Base-by-base conservation (phyloP, 2,888 invertebrate genomes). In the Euproctis similis region DNA sequence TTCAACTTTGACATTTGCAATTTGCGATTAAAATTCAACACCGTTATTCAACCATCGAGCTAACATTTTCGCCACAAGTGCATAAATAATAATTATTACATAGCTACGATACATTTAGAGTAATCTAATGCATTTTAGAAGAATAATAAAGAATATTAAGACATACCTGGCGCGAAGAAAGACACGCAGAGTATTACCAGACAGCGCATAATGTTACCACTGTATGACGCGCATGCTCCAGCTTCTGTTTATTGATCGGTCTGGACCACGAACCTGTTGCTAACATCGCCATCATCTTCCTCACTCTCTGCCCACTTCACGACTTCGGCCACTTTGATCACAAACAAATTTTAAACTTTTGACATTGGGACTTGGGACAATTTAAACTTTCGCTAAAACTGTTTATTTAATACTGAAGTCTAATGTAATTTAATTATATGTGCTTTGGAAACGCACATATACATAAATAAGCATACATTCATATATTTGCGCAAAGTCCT, bases 301-400 rank as follows among this genome's bases (percentile, higher is more conserved):
- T 62, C 46, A 44, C 36, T 42, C 43, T 52, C 26, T 41, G 46
- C 38, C 44, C 44, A 37, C 46, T 48, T 42, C 47, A 47, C 45
- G 44, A 48, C 45, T 55, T 54, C 46, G 46, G 41, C 68, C n/a
- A n/a, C 68, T 75, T 70, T 71, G 70, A 74, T 71, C 61, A 49
- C 59, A 67, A 76, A 78, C 78, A 74, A 81, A n/a, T 77, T 78
- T 69, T 71, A 41, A 78, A 81, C 74, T 80, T 80, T 68, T 41
- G 45, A 50, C 71, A 77, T 74, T 76, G n/a, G n/a, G n/a, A n/a
- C 69, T 75, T 73, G 42, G 49, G 54, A 59, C 75, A 71, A 75
- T 78, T 71, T 55, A 72, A 77, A 78, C 67, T 67, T 77, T 68
- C 3, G 8, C 4, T 21, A 21, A 10, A 11, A 19, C n/a, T n/a